Evolutionary conservation across 1,140 invertebrate genomes (phyloP).

Genomic region (Sinella curviseta): DNA sequence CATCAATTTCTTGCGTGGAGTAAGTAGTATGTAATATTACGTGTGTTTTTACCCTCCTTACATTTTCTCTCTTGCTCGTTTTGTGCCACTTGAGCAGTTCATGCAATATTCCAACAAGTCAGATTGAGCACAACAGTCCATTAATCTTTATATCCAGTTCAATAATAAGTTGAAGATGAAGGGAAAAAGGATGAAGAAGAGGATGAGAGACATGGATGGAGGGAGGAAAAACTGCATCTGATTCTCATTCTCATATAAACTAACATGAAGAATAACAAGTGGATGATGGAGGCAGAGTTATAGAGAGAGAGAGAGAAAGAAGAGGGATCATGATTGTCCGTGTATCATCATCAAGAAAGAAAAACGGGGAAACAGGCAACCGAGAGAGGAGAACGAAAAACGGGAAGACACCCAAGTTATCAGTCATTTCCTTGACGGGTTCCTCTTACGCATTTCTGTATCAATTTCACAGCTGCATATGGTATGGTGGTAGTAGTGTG

Average conservation of each 20-base stretch:
- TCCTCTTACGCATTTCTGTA: no score
- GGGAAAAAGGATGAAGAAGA: background rate
- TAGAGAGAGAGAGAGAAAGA: background rate
- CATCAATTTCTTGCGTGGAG: no score
- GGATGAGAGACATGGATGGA: no score
- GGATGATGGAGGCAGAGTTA: no score
- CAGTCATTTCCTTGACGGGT: background rate
- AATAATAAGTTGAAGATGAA: background rate
- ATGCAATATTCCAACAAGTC: slow-evolving; percentile 15
- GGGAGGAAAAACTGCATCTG: no score
- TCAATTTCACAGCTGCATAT: no score
- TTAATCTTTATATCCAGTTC: slow-evolving; percentile 15
- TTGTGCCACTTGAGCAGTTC: no score
- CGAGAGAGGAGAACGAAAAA: no score
- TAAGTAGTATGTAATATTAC: no score
- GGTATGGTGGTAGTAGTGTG: no score
- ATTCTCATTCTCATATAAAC: background rate
- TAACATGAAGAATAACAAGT: background rate
- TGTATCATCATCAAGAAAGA: background rate
- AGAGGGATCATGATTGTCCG: background rate
- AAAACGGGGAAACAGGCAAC: background rate
- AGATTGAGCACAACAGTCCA: slow-evolving; percentile 18
- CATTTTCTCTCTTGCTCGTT: background rate
- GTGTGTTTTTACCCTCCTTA: no score
- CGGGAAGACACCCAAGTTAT: slow-evolving; percentile 1